Conservation (phyloP, 2,113 vertebrate species). For the Nothocercus nigrocapillus region DNA sequence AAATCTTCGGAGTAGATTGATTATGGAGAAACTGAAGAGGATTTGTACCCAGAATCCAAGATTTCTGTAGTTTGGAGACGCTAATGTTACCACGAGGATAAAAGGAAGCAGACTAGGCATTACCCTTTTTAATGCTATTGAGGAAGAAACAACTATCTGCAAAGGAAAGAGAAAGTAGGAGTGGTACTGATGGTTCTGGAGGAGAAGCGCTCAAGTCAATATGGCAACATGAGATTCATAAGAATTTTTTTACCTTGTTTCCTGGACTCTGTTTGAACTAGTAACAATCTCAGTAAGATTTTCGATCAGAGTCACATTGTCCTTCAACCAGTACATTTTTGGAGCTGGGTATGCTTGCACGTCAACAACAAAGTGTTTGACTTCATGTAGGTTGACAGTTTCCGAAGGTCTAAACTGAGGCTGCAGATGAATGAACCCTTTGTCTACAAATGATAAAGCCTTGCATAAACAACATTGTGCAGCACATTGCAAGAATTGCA, state of each 20-base stretch:
- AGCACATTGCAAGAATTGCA: neutral
- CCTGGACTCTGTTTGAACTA: constrained; percentile 79
- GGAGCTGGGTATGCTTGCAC: constrained; percentile 87
- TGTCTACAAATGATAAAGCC: constrained; percentile 79
- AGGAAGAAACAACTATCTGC: neutral
- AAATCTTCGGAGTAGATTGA: neutral
- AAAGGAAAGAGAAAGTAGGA: neutral
- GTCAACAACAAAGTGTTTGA: constrained; percentile 86
- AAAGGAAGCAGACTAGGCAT: neutral
- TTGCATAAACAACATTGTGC: neutral
- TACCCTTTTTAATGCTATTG: neutral
- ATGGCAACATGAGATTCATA: neutral
- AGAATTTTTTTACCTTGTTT: constrained; percentile 84
- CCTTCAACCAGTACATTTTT: constrained; percentile 91
- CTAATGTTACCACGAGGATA: neutral
- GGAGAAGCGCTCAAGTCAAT: neutral
- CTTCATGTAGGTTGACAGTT: constrained; percentile 90
- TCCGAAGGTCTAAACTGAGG: constrained; percentile 84
- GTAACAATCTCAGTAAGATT: constrained; percentile 91
- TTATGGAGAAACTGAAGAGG: neutral
- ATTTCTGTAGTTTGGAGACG: neutral
- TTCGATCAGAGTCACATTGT: constrained; percentile 85
- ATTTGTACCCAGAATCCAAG: neutral
- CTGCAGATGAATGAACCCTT: constrained; percentile 84
- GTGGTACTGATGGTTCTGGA: neutral